phyloP scores from a whole-genome alignment of 2,113 vertebrate genomes.

The Myotis yumanensis region DNA sequence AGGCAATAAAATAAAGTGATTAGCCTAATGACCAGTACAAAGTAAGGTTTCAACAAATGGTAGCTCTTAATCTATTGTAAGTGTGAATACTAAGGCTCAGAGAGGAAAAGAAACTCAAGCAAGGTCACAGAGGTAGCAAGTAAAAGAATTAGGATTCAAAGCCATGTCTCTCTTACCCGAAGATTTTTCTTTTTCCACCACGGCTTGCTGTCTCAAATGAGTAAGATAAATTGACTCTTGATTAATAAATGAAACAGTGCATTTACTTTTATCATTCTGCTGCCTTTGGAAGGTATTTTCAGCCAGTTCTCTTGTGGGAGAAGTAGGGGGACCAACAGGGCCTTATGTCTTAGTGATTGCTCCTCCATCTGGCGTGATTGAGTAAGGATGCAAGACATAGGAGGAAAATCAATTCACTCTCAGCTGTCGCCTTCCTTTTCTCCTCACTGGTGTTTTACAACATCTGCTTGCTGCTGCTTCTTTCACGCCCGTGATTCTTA shows the following conservation, averaged over 20 bases:
- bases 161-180: neutral
- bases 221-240: slow-evolving; percentile 74
- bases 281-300: slow-evolving; percentile 49
- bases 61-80: slow-evolving; percentile 30
- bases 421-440: slow-evolving; percentile 38
- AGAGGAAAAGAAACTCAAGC: slow-evolving; percentile 3
- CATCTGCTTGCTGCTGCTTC: slow-evolving; percentile 61
- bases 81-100: neutral
- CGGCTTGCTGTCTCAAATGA: slow-evolving; percentile 62
- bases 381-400: neutral
- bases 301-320: slow-evolving; percentile 47
- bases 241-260: slow-evolving; percentile 73
- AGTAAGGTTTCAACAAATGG: slow-evolving; percentile 29
- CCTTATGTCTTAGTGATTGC: slow-evolving; percentile 54
- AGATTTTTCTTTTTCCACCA: slow-evolving; percentile 43
- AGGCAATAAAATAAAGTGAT: neutral
- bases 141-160: slow-evolving; percentile 66
- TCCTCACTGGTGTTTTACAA: slow-evolving; percentile 58
- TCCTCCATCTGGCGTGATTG: slow-evolving; percentile 69
- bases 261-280: slow-evolving; percentile 63
- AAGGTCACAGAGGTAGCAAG: slow-evolving; percentile 58
- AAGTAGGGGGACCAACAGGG: slow-evolving; percentile 49
- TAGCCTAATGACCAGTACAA: slow-evolving; percentile 1
- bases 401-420: slow-evolving; percentile 65
- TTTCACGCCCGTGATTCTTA: slow-evolving; percentile 33